Percentiles rank a stretch among this genome's conserved stretches.
phyloP scores from a whole-genome alignment of 2,797 vertebrate species.

The Manis javanica region DNA sequence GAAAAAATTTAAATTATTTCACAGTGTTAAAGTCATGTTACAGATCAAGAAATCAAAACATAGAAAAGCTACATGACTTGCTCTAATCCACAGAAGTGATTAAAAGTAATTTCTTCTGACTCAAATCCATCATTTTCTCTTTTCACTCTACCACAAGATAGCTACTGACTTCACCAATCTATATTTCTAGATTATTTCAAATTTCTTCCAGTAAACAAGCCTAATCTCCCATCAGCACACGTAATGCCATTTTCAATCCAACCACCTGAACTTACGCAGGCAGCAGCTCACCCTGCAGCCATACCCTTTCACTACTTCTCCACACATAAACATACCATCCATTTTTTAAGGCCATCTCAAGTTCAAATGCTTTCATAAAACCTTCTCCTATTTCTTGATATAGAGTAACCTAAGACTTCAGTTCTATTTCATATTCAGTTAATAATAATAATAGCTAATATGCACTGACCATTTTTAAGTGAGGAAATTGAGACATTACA shows the following conservation, averaged over 20 bases:
- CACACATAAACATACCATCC: neutral
- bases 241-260: neutral
- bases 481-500: neutral
- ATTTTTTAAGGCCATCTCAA: neutral
- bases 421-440: neutral
- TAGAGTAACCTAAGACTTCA: neutral
- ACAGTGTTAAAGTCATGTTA: neutral
- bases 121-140: neutral
- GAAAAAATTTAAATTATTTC: conserved; percentile 12
- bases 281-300: neutral
- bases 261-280: neutral
- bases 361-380: neutral
- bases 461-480: neutral
- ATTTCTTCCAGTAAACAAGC: neutral
- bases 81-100: neutral
- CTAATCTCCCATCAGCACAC: neutral
- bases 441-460: neutral
- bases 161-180: neutral
- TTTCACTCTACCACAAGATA: neutral
- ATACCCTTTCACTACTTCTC: neutral
- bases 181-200: conserved; percentile 3
- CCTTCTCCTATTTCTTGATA: neutral
- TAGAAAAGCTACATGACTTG: neutral
- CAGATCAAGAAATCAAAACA: conserved; percentile 60
- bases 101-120: conserved; percentile 11